phyloP scores from a whole-genome alignment of 2,888 invertebrate species.

The Halictus ligatus region DNA sequence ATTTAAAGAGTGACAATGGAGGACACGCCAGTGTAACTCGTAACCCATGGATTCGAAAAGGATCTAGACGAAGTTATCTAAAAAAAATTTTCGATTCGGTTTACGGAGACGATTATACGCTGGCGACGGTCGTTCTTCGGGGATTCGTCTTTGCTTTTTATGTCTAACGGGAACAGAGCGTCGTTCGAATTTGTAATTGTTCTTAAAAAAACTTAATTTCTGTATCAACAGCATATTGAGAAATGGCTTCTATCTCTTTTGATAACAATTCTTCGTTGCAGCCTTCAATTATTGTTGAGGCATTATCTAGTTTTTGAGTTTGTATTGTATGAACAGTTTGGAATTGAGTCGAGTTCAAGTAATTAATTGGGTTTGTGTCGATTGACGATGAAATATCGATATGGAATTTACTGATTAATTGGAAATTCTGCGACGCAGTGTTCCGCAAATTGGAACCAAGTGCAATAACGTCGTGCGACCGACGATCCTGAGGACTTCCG shows the following conservation, averaged over 20 bases:
- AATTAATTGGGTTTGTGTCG: background rate
- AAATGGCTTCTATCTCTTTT: too few relatives aligned
- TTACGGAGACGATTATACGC: conserved; percentile 18
- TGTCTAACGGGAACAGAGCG: background rate
- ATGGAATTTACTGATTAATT: background rate
- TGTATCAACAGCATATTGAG: background rate
- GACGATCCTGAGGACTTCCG: conserved; percentile 53
- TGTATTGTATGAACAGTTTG: background rate
- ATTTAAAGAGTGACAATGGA: conserved; percentile 54
- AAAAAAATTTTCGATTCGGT: conserved; percentile 35
- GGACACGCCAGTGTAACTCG: conserved; percentile 49
- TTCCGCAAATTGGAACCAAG: conserved; percentile 23
- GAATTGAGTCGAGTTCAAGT: background rate
- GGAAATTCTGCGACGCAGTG: background rate
- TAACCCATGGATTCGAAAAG: conserved; percentile 51
- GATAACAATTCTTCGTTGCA: too few relatives aligned
- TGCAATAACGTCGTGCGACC: conserved; percentile 58
- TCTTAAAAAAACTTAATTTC: background rate
- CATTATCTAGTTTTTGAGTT: too few relatives aligned
- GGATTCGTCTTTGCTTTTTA: conserved; percentile 25
- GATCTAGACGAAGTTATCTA: conserved; percentile 13
- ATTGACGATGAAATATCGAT: too few relatives aligned
- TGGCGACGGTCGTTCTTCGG: conserved; percentile 37
- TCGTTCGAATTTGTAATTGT: background rate
- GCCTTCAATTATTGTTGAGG: too few relatives aligned